These are phyloP conservation scores for Indicator maculatus DNA, from an alignment of 2,113 vertebrate species.

Conservation along the genomic window DNA sequence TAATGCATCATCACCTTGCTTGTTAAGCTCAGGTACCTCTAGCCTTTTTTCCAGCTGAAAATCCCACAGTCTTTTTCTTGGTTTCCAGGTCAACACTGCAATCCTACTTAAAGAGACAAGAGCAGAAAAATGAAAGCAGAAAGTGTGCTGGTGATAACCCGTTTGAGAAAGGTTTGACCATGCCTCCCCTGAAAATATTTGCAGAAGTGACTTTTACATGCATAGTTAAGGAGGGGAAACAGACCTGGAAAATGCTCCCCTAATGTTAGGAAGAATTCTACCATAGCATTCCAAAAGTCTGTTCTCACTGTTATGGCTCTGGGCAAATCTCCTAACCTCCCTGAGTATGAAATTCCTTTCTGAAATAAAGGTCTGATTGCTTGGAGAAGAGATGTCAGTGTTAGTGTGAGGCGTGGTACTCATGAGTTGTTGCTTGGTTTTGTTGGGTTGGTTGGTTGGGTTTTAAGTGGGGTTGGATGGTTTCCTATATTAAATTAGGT, in stretches of 20 bases:
- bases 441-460: too few species aligned
- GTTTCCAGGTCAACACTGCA: conserved; percentile 87
- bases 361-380: not conserved
- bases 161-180: conserved; percentile 84
- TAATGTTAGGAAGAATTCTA: not conserved
- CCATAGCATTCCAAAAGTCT: not conserved
- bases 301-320: not conserved
- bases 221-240: not conserved
- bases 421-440: not conserved
- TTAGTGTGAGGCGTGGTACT: not conserved
- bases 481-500: not conserved
- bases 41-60: not conserved
- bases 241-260: not conserved
- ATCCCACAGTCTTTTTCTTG: not conserved
- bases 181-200: not conserved
- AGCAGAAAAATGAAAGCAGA: conserved; percentile 49
- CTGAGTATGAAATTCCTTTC: not conserved
- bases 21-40: not conserved
- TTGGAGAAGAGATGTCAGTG: not conserved
- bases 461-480: not conserved
- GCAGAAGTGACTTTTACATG: not conserved
- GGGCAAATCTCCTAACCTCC: not conserved
- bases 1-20: not conserved
- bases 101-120: conserved; percentile 88
- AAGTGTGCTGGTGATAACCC: conserved; percentile 74